A percentile compares a stretch with the other conserved stretches of the same genome.
phyloP scores from a whole-genome alignment of 2,797 vertebrate species.

The Poecilia gillii region DNA sequence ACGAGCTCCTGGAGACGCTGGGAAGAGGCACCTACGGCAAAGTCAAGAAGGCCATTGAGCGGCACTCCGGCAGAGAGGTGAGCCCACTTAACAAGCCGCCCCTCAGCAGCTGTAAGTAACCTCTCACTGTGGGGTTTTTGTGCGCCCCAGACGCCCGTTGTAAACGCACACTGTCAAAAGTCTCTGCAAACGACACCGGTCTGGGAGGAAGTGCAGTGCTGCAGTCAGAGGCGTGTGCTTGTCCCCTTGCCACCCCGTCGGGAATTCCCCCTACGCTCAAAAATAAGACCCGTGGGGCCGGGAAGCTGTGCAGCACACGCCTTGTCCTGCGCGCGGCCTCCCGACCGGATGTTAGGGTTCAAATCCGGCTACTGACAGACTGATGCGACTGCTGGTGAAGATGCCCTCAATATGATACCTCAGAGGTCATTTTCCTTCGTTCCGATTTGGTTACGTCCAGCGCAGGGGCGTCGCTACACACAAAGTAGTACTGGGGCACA shows the following conservation, averaged over 20 bases:
- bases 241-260: slow-evolving; percentile 28
- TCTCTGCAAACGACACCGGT: slow-evolving; percentile 23
- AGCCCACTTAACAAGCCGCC: slow-evolving; percentile 61
- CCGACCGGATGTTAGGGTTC: slow-evolving; percentile 68
- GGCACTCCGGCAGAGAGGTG: slow-evolving; percentile 96
- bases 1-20: slow-evolving; percentile 96
- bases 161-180: neutral
- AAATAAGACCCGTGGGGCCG: slow-evolving; percentile 51
- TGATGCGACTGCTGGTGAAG: slow-evolving; percentile 50
- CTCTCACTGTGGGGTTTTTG: slow-evolving; percentile 16
- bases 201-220: slow-evolving; percentile 47
- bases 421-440: neutral
- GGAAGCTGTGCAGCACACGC: slow-evolving; percentile 65
- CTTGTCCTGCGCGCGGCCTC: slow-evolving; percentile 56
- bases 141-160: neutral
- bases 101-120: slow-evolving; percentile 30
- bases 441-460: neutral
- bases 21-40: slow-evolving; percentile 97
- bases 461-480: neutral
- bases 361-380: slow-evolving; percentile 69
- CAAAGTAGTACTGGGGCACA: neutral
- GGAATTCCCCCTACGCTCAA: slow-evolving; percentile 57
- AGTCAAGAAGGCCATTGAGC: slow-evolving; percentile 96
- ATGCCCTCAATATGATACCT: neutral
- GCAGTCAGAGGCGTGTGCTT: slow-evolving; percentile 51